Base-by-base conservation (phyloP, 2,797 vertebrate species). In the Odontamblyopus rebecca region DNA sequence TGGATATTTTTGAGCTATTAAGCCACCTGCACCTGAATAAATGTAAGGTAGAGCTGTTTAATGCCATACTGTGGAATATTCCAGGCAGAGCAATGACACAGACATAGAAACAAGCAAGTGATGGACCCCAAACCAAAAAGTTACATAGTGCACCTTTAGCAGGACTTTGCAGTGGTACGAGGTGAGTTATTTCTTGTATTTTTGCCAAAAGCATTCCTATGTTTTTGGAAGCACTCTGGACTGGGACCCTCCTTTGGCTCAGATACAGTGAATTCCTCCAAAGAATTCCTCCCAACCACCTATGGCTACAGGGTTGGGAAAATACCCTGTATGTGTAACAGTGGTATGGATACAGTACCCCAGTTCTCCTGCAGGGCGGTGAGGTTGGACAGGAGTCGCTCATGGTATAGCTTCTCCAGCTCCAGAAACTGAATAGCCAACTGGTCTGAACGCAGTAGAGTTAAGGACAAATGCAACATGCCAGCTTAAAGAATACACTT, bases 401-500 rank as follows among this genome's bases (percentile, higher is more conserved):
- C 93, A n/a, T 98, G 97, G 85, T 99, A 99, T 5, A 97, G 79
- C 59, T 93, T 94, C 91, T 99, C 97, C 69, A 99, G 93, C 80
- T 95, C 95, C 61, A 99, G 94, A 84, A 99, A 98, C 82, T 96
- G 95, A 77, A 98, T 93, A 11, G 97, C 97, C 89, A 94, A 96
- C 80, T 95, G 95, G 88, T 98, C 97, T 99, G 88, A 64, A 54
- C 53, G 51, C 69, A 71, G 60, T 56, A 26, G 18, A 44, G 81
- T 94, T 91, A 92, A 93, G 86, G 90, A 85, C 9, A 66, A 29
- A 19, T 6, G 1, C 23, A 23, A 23, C 29, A 9, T 2, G 18
- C 1, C 19, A 11, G 18, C 13, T 48, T 48, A 48, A 16, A 48
- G 44, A 15, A 9, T 38, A 38, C 35, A 38, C 35, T 8, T 38